Conservation (phyloP, 2,888 invertebrate genomes). For the Cephus rjabovi region DNA sequence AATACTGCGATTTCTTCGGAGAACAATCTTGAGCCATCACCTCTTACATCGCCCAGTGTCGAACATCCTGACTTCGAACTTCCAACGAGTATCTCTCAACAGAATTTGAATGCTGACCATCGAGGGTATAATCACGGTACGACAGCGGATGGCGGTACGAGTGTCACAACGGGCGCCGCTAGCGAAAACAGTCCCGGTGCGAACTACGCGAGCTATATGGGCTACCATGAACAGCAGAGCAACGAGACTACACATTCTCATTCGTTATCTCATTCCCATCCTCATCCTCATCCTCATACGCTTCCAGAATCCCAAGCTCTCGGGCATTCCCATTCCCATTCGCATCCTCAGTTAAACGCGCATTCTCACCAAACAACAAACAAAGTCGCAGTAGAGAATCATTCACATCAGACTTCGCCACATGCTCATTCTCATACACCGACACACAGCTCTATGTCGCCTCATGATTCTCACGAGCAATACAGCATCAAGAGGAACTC, state of each 20-base stretch:
- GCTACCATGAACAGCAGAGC: slow-evolving; percentile 57
- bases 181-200: slow-evolving; percentile 57
- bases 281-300: slow-evolving; percentile 45
- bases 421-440: slow-evolving; percentile 61
- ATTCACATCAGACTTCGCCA: slow-evolving; percentile 62
- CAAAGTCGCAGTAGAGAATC: slow-evolving; percentile 16
- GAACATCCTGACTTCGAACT: slow-evolving; percentile 83
- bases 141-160: slow-evolving; percentile 50
- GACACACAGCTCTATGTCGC: slow-evolving; percentile 61
- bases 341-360: slow-evolving; percentile 32
- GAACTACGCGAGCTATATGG: slow-evolving; percentile 59
- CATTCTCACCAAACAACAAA: neutral
- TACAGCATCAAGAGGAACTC: slow-evolving; percentile 58
- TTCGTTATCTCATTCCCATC: neutral
- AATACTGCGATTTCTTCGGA: slow-evolving; percentile 82
- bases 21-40: slow-evolving; percentile 75
- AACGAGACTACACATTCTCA: slow-evolving; percentile 50
- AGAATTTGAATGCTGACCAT: slow-evolving; percentile 61
- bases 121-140: slow-evolving; percentile 65
- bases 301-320: slow-evolving; percentile 55
- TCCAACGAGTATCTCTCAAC: slow-evolving; percentile 71
- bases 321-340: slow-evolving; percentile 57
- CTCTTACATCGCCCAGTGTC: slow-evolving; percentile 75
- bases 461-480: slow-evolving; percentile 59
- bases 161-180: slow-evolving; percentile 39